Percentiles rank a stretch among this genome's conserved stretches.
phyloP scores from a whole-genome alignment of 2,113 vertebrate species.

The Meriones unguiculatus region DNA sequence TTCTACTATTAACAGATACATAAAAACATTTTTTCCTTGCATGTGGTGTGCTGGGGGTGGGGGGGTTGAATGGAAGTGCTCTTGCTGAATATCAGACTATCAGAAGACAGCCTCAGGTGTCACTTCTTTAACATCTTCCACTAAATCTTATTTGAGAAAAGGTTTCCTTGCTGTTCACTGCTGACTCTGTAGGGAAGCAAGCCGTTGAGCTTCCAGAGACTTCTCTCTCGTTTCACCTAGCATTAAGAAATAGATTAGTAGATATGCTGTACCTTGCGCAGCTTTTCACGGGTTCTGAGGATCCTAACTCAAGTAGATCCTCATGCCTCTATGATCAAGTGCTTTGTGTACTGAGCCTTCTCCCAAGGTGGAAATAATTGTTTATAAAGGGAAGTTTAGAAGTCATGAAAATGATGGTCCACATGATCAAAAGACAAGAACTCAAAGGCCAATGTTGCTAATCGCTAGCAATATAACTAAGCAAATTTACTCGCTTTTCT shows the following conservation, averaged over 20 bases:
- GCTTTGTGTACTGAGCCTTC: not conserved
- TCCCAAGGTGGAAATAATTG: not conserved
- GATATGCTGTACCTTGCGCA: too few species aligned
- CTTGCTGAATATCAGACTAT: not conserved
- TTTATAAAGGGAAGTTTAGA: not conserved
- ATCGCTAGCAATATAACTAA: not conserved
- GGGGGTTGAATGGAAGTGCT: not conserved
- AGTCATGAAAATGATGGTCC: not conserved
- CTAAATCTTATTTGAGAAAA: not conserved
- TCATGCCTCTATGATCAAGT: not conserved
- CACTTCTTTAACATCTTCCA: not conserved
- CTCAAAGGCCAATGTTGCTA: not conserved
- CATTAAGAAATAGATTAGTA: not conserved
- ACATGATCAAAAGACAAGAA: not conserved
- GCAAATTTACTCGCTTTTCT: not conserved
- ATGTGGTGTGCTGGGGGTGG: too few species aligned
- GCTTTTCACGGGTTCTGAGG: not conserved
- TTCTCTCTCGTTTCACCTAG: not conserved
- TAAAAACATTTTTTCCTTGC: not conserved
- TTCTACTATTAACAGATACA: not conserved
- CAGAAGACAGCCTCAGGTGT: not conserved
- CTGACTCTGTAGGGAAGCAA: not conserved
- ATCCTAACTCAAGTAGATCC: not conserved
- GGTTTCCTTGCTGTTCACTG: not conserved
- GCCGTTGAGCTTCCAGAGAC: too few species aligned